A percentile compares a stretch with the other conserved stretches of the same genome.
phyloP scores from a whole-genome alignment of 2,888 invertebrate species.

The Lithophane socia region DNA sequence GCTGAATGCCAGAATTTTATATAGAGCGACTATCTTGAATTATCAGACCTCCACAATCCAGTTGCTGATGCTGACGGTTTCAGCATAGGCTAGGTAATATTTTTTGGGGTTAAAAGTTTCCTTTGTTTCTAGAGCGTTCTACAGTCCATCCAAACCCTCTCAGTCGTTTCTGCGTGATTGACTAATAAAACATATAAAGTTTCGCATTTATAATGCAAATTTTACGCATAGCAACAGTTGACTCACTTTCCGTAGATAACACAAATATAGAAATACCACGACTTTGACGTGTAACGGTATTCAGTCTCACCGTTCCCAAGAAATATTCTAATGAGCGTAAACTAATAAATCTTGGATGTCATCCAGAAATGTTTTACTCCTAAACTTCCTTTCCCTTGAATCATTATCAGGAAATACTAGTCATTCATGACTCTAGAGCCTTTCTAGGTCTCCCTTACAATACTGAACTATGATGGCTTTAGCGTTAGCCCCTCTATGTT shows the following conservation, averaged over 20 bases:
- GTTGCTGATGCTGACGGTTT: neutral
- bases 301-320: constrained; percentile 4
- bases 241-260: constrained; percentile 3
- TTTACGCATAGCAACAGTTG: constrained; percentile 38
- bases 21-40: neutral
- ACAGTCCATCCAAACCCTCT: neutral
- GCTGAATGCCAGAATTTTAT: neutral
- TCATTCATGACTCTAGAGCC: constrained; percentile 3
- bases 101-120: neutral
- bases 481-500: neutral
- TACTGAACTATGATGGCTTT: neutral
- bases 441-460: neutral
- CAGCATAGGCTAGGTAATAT: neutral
- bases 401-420: constrained; percentile 34
- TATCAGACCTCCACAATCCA: neutral
- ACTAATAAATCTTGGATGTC: constrained; percentile 31
- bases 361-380: constrained; percentile 36
- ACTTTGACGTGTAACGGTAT: neutral
- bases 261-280: constrained; percentile 34
- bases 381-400: constrained; percentile 23
- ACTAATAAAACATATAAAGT: neutral
- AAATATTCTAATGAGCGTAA: constrained; percentile 7
- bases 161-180: neutral
- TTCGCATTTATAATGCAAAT: neutral
- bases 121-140: neutral